Evolutionary conservation across 92 coral and sea anemone genomes (phyloP), one percentile per base, ranked within the genome.

Genomic region (Heteractis magnifica): DNA sequence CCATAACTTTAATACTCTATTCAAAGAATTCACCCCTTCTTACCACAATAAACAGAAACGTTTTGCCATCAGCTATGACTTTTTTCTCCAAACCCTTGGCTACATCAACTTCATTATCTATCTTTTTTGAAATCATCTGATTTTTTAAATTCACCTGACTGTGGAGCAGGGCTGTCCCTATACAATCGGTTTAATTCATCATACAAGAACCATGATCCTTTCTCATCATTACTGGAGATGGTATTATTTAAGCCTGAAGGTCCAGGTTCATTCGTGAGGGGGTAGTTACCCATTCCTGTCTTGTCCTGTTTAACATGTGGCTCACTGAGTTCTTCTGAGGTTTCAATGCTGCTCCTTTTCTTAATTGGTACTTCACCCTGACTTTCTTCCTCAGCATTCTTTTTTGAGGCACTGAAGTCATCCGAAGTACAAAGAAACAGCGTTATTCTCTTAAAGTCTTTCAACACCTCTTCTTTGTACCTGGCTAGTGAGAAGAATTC

Each of bases 11-110:
- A 90, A 86, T 75, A 73, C 83, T 82, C 93, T 87, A 11, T 86
- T 76, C 85, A 92, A 86, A 79, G 89, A 84, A 84, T 70, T 89
- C 87, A 58, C 90, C 91, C 85, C 93, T 85, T 83, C 91, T 87
- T 71, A 87, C 79, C 70, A 87, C 93, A 75, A 92, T 71, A 80
- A 72, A 87, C 72, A 92, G 77, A 48, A 82, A 81, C 20, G 60
- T 50, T 79, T 81, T 81, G 51, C 59, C 90, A 81, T 81, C 86
- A 10, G 13, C 16, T 72, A 87, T 81, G 23, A 87, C 86, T 82
- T 75, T 87, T 12, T 87, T 87, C 81, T 70, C 23, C 82, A 87
- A 56, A 58, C 75, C 76, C 52, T 59, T 81, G 70, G 53, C 52
- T 16, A 83, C 72, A 51, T 78, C 87, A 59, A 49, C 71, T 18